Base-by-base conservation (phyloP, 2,113 vertebrate species). In the Lagopus leucura region DNA sequence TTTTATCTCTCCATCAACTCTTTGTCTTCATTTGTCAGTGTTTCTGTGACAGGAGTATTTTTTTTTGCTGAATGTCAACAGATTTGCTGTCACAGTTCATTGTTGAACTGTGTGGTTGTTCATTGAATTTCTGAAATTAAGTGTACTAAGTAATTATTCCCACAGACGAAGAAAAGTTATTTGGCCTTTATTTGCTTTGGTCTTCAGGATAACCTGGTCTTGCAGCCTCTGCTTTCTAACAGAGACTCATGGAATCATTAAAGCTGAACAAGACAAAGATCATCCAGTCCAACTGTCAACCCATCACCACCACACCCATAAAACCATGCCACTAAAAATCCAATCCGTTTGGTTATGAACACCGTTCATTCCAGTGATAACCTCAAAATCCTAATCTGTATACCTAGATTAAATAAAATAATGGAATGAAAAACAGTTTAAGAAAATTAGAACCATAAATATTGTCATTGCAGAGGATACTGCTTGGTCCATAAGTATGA, bases 101-200 rank as follows among this genome's bases (percentile, higher is more conserved):
- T 38, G 10, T 38, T 38, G 38, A 38, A 38, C 34, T 54, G 43
- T 78, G 11, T 86, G 81, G 32, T 74, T 80, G 60, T 75, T 69
- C 61, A 40, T 47, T 92, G 47, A 57, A 88, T 86, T 92, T 86
- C 75, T 86, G 67, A 93, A 92, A 87, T 70, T 80, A 91, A 80
- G 38, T 48, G 11, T 91, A 75, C 60, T 91, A 83, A 93, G 40
- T 88, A 85, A 61, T 7, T 42, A 18, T 45, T 96, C 36, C 36
- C 82, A 61, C 8, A 93, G 60, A 82, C 57, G 34, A 92, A 94
- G 9, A 71, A 86, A 88, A 78, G 30, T 81, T 83, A 30, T 27
- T 77, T 83, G 42, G 45, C 69, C 47, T 77, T 80, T 74, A 71
- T 91, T 71, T 70, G 14, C 72, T 89, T 88, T 83, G 42, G 71